phyloP scores from a whole-genome alignment of 2,888 invertebrate genomes.

The Hypsopygia costalis region DNA sequence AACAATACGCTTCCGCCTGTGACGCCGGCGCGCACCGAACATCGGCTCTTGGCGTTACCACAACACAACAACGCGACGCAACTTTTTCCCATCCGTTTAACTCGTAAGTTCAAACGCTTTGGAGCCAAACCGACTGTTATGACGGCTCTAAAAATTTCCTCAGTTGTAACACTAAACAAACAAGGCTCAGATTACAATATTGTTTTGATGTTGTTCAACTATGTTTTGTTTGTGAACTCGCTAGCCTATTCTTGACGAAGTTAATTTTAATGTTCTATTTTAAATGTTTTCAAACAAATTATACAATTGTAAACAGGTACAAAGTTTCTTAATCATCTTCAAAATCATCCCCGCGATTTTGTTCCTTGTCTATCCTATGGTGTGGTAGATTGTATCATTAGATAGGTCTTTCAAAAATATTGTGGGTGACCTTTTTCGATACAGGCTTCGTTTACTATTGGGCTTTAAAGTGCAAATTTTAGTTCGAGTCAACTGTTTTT shows the following conservation, averaged over 20 bases:
- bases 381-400: too few species aligned
- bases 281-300: neutral
- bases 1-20: slow-evolving; percentile 57
- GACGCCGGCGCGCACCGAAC: slow-evolving; percentile 33
- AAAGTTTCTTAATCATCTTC: too few species aligned
- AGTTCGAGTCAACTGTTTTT: too few species aligned
- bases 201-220: slow-evolving; percentile 6
- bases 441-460: too few species aligned
- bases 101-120: slow-evolving; percentile 3
- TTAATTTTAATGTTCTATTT: neutral
- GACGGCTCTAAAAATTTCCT: slow-evolving; percentile 2
- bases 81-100: neutral
- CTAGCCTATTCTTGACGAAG: slow-evolving; percentile 2
- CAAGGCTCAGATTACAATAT: slow-evolving; percentile 5
- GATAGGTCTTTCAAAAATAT: too few species aligned
- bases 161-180: slow-evolving; percentile 4
- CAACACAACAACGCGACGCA: neutral
- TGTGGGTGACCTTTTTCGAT: too few species aligned
- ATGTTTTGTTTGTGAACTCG: slow-evolving; percentile 1
- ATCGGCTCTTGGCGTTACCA: neutral
- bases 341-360: too few species aligned
- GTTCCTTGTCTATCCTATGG: too few species aligned
- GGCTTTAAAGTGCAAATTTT: too few species aligned
- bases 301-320: too few species aligned
- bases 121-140: neutral